These are phyloP conservation scores for Meloidogyne floridensis DNA, from an alignment of 1,140 invertebrate genomes.

Conservation along the genomic window DNA sequence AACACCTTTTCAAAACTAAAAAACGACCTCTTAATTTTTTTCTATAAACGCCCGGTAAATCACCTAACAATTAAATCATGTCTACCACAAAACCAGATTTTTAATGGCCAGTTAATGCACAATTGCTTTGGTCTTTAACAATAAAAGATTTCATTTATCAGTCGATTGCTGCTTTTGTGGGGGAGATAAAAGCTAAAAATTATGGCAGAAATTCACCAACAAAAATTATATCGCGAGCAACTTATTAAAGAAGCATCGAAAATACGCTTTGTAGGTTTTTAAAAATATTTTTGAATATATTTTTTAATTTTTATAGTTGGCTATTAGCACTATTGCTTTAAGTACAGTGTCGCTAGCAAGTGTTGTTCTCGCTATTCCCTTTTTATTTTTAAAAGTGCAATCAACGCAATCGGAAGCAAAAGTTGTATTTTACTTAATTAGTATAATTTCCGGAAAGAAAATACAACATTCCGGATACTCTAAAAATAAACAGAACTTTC, in stretches of 20 bases:
- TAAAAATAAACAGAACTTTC: too few relatives aligned
- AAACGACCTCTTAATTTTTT: neutral
- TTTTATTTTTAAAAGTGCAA: constrained; percentile 30
- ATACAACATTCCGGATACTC: too few relatives aligned
- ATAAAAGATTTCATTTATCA: neutral
- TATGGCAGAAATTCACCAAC: neutral
- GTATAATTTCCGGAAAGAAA: too few relatives aligned
- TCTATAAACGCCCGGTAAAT: neutral
- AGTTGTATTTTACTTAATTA: neutral
- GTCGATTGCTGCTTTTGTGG: neutral
- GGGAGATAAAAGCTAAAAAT: neutral
- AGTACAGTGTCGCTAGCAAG: constrained; percentile 20
- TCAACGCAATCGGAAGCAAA: constrained; percentile 11
- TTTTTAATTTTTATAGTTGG: constrained; percentile 20
- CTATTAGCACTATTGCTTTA: constrained; percentile 20
- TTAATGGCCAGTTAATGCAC: neutral
- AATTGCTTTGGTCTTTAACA: neutral
- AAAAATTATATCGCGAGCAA: constrained; percentile 1
- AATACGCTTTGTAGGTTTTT: constrained; percentile 15
- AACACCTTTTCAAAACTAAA: too few relatives aligned
- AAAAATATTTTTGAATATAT: neutral
- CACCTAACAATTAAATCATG: neutral
- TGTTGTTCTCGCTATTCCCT: constrained; percentile 20
- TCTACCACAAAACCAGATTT: neutral
- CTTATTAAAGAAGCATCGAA: constrained; percentile 18